These are phyloP conservation scores for Tachuris rubrigastra DNA, from an alignment of 2,113 vertebrate species.

Conservation along the genomic window DNA sequence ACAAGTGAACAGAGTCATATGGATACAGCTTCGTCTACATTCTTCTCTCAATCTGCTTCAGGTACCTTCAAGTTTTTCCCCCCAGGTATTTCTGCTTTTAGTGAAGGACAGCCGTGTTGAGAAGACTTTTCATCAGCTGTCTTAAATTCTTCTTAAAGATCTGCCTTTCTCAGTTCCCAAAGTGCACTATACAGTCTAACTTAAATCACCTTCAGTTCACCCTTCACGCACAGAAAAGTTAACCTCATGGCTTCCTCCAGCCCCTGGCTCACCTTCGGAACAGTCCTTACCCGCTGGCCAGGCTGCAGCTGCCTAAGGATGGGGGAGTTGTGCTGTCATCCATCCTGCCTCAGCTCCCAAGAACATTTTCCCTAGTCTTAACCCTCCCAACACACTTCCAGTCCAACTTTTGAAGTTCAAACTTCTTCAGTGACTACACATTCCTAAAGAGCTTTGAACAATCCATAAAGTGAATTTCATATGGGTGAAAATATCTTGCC, in stretches of 20 bases:
- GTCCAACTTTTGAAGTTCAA: neutral
- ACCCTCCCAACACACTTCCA: neutral
- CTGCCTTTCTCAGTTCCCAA: neutral
- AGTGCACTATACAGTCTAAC: neutral
- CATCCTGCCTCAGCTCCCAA: neutral
- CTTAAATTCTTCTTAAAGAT: neutral
- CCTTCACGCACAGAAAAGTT: neutral
- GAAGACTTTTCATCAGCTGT: neutral
- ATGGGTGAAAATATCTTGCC: neutral
- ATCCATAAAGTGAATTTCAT: neutral
- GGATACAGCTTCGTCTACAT: neutral
- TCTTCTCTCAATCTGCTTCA: neutral
- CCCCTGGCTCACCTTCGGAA: neutral
- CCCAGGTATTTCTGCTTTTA: neutral
- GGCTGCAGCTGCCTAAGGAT: neutral
- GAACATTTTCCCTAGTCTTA: neutral
- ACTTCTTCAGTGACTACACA: neutral
- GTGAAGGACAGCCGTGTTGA: neutral
- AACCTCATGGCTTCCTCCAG: neutral
- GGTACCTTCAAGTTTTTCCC: neutral
- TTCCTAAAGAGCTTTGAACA: neutral
- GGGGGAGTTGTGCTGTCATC: fast-evolving
- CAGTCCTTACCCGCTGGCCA: neutral
- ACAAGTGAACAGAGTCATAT: neutral
- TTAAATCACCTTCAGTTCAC: neutral